Evolutionary conservation across 2,797 vertebrate species (phyloP).

Genomic region (Pipistrellus pipistrellus): DNA sequence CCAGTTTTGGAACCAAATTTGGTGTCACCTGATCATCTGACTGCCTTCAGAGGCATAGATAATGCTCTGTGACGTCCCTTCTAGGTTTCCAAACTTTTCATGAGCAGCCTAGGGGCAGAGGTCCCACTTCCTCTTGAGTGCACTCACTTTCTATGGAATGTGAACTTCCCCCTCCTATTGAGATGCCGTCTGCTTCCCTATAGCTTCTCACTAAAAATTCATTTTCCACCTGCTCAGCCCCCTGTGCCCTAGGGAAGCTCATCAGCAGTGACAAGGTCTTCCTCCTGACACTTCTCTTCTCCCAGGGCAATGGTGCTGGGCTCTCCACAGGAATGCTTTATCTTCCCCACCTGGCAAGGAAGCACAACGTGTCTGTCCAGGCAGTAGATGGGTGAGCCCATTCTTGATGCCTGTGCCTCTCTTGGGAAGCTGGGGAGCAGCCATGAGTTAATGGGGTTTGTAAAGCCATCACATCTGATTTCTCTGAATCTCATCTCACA

Average conservation of each 20-base stretch:
- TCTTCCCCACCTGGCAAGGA: background rate
- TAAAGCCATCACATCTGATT: conserved; percentile 41
- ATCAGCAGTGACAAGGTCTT: background rate
- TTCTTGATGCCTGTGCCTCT: background rate
- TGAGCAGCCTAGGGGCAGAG: background rate
- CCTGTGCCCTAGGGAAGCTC: background rate
- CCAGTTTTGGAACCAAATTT: background rate
- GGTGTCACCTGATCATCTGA: background rate
- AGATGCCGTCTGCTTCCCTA: background rate
- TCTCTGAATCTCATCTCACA: background rate
- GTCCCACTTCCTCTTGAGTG: background rate
- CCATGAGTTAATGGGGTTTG: conserved; percentile 43
- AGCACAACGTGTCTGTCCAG: background rate
- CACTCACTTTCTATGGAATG: background rate
- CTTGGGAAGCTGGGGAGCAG: background rate
- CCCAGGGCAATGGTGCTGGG: background rate
- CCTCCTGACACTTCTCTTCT: background rate
- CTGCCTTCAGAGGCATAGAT: background rate
- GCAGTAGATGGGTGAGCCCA: background rate
- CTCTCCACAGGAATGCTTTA: background rate
- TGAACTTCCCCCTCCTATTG: background rate
- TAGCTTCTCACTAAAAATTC: background rate
- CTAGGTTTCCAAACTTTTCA: background rate
- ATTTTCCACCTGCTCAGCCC: background rate
- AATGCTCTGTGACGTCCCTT: background rate